Conservation (phyloP, 2,113 vertebrate genomes). For the Vireo altiloquus region DNA sequence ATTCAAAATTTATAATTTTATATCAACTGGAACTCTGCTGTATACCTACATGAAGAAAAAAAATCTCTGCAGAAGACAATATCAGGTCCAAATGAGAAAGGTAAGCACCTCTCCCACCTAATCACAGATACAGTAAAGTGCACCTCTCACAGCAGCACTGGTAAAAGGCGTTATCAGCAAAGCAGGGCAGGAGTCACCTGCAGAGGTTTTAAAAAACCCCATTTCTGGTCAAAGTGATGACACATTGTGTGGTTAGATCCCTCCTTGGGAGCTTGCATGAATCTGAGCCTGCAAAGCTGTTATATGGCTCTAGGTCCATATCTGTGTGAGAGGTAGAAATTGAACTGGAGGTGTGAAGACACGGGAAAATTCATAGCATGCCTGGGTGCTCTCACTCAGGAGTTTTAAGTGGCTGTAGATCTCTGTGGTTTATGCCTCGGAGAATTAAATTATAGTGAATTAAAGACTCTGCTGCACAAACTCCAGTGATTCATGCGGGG, state of each 20-base stretch:
- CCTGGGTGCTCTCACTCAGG: conserved; percentile 28
- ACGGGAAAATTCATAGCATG: conserved; percentile 26
- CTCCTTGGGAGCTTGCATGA: not conserved
- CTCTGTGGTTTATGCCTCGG: not conserved
- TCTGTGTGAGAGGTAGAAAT: not conserved
- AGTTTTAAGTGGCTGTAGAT: conserved; percentile 55
- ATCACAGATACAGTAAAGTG: not conserved
- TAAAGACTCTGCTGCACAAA: conserved; percentile 41
- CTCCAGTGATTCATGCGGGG: conserved; percentile 29
- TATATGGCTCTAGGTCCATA: not conserved
- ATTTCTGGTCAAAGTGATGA: not conserved
- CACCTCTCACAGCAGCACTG: not conserved
- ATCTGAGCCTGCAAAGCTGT: not conserved
- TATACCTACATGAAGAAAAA: not conserved
- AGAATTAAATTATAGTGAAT: conserved; percentile 55
- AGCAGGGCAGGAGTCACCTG: not conserved
- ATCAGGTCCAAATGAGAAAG: not conserved
- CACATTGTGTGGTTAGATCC: not conserved
- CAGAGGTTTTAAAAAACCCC: not conserved
- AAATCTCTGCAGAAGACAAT: not conserved
- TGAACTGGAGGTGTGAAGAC: not conserved
- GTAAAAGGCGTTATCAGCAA: not conserved
- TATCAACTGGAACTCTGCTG: not conserved
- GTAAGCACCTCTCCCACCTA: not conserved
- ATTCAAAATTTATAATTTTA: conserved; percentile 40